These are phyloP conservation scores for Lepus oiostolus DNA, from an alignment of 2,797 vertebrate species.

Conservation along the genomic window DNA sequence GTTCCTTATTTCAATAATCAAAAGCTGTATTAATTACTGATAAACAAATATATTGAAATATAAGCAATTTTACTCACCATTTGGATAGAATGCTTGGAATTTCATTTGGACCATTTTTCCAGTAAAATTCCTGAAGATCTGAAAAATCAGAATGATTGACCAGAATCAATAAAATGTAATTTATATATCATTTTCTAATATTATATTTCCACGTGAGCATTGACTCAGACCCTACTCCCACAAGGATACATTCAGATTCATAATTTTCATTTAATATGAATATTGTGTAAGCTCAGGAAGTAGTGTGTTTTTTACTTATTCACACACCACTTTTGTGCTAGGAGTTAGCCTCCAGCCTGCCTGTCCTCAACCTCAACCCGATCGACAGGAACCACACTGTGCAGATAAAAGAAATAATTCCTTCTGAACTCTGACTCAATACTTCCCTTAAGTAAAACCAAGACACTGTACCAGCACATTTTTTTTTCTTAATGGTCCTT, in stretches of 20 bases:
- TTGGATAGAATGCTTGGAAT: background rate
- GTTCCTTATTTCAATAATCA: background rate
- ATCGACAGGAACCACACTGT: background rate
- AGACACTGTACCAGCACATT: background rate
- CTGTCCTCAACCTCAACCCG: slow-evolving; percentile 24
- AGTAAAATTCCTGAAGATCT: slow-evolving; percentile 57
- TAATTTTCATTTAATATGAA: background rate
- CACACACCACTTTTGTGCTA: background rate
- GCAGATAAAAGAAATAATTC: slow-evolving; percentile 57
- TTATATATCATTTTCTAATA: background rate
- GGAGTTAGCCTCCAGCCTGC: background rate
- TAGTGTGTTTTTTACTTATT: background rate
- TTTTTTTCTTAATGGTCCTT: background rate
- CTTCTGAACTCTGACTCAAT: slow-evolving; percentile 36
- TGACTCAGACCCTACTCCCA: background rate
- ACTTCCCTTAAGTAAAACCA: slow-evolving; percentile 38
- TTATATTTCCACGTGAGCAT: background rate
- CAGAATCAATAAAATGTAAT: background rate
- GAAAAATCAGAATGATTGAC: slow-evolving; percentile 29
- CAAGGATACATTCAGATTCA: background rate
- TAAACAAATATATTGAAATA: background rate
- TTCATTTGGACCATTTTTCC: slow-evolving; percentile 23
- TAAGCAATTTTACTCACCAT: slow-evolving; percentile 63
- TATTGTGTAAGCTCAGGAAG: background rate
- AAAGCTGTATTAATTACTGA: background rate